phyloP scores from a whole-genome alignment of 30 jellyfish, hydroid and myxozoan genomes.

The Phacellophora camtschatica region DNA sequence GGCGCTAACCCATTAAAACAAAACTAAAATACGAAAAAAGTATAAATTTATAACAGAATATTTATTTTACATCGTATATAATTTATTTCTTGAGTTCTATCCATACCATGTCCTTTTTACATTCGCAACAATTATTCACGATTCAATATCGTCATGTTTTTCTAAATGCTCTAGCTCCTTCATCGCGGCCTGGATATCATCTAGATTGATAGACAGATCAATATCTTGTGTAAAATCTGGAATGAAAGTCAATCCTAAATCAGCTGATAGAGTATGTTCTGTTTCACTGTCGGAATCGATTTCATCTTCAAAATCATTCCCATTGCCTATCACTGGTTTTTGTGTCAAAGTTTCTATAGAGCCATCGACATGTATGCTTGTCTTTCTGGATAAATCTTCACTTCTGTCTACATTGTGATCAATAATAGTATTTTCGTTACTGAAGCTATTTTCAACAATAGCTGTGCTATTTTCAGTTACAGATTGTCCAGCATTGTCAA shows the following conservation, averaged over 20 bases:
- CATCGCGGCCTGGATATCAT: not conserved
- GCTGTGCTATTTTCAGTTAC: no score
- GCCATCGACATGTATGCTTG: not conserved
- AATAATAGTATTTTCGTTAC: not conserved
- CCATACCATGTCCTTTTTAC: no score
- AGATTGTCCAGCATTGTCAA: not conserved
- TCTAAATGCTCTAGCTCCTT: no score
- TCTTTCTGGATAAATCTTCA: not conserved
- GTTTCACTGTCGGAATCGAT: not conserved
- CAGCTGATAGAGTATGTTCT: not conserved
- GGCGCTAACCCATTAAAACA: no score
- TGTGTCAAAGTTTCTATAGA: not conserved
- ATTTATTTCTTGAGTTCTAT: no score
- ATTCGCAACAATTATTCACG: no score
- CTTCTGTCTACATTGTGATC: not conserved
- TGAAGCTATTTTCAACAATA: no score
- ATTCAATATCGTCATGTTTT: no score
- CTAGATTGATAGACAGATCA: constrained; percentile 1
- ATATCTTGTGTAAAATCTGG: constrained; percentile 2
- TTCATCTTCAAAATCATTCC: no score
- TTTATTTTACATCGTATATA: no score
- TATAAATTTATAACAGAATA: no score
- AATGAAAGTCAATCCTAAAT: not conserved
- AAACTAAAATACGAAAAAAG: no score
- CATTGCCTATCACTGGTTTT: not conserved